Evolutionary conservation across 2,797 vertebrate species (phyloP).

Genomic region (Astyanax mexicanus): DNA sequence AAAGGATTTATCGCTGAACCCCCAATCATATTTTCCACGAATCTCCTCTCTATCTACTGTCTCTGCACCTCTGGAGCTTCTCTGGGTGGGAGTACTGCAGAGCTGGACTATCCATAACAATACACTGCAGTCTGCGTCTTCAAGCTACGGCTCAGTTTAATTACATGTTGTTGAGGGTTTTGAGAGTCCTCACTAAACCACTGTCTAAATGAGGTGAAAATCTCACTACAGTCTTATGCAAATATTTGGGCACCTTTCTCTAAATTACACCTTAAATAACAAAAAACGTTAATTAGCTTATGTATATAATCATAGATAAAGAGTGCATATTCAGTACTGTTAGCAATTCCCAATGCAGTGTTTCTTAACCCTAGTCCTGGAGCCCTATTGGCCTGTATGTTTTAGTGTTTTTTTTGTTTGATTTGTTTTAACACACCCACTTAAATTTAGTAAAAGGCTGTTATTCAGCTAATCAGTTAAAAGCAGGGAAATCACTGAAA

Average conservation of each 20-base stretch:
- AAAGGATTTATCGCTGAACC: conserved; percentile 70
- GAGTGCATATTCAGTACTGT: too few relatives aligned
- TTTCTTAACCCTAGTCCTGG: too few relatives aligned
- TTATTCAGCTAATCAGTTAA: too few relatives aligned
- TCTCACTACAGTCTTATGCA: neutral
- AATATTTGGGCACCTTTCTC: too few relatives aligned
- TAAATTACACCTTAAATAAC: neutral
- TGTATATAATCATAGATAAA: too few relatives aligned
- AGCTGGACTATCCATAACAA: conserved; percentile 34
- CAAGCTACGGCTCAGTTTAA: conserved; percentile 28
- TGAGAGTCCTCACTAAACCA: neutral
- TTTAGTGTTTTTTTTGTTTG: too few relatives aligned
- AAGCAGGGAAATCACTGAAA: too few relatives aligned
- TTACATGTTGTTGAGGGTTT: conserved; percentile 5
- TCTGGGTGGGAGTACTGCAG: conserved; percentile 24
- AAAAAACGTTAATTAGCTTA: too few relatives aligned
- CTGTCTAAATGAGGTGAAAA: neutral
- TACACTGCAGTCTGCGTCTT: conserved; percentile 19
- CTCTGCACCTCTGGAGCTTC: conserved; percentile 38
- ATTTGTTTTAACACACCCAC: too few relatives aligned
- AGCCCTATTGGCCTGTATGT: too few relatives aligned
- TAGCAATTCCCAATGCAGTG: too few relatives aligned
- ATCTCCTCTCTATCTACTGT: conserved; percentile 43
- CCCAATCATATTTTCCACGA: conserved; percentile 60
- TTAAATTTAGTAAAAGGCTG: too few relatives aligned